Evolutionary conservation across 2,888 invertebrate species (phyloP).

Genomic region (Ormyrus rosae): DNA sequence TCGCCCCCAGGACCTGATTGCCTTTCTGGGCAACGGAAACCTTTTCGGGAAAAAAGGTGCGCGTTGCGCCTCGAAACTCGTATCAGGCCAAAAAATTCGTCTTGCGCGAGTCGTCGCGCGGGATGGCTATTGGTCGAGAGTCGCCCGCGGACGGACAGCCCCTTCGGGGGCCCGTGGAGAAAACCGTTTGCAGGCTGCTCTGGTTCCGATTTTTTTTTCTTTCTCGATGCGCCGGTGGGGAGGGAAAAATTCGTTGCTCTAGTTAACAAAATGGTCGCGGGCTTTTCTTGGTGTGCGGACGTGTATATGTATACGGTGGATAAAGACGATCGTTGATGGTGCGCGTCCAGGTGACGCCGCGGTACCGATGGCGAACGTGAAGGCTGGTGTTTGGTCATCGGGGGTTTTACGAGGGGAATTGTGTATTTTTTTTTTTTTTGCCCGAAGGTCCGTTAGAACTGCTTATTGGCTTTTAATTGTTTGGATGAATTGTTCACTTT

Average conservation of each 20-base stretch:
- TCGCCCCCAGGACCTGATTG: constrained; percentile 34
- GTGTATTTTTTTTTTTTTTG: no score
- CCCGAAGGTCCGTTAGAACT: no score
- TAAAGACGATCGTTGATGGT: no score
- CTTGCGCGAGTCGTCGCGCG: not conserved
- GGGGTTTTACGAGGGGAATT: no score
- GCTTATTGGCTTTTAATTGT: no score
- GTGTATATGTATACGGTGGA: no score
- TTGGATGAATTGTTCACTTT: no score
- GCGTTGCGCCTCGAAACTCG: constrained; percentile 15
- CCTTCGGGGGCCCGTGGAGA: constrained; percentile 4
- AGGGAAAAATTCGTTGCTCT: constrained; percentile 63
- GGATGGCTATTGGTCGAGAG: constrained; percentile 36
- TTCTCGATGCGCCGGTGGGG: constrained; percentile 35
- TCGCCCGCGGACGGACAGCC: constrained; percentile 23
- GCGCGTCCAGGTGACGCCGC: no score
- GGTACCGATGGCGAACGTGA: no score
- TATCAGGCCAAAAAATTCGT: constrained; percentile 42
- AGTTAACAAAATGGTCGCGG: constrained; percentile 59
- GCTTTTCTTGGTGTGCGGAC: not conserved
- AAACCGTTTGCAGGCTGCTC: constrained; percentile 51
- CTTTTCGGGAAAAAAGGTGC: constrained; percentile 25
- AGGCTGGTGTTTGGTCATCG: no score
- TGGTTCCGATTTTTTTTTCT: constrained; percentile 41
- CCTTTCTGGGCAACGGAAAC: constrained; percentile 45